phyloP scores from a whole-genome alignment of 2,888 invertebrate species.

The Bugulina stolonifera region DNA sequence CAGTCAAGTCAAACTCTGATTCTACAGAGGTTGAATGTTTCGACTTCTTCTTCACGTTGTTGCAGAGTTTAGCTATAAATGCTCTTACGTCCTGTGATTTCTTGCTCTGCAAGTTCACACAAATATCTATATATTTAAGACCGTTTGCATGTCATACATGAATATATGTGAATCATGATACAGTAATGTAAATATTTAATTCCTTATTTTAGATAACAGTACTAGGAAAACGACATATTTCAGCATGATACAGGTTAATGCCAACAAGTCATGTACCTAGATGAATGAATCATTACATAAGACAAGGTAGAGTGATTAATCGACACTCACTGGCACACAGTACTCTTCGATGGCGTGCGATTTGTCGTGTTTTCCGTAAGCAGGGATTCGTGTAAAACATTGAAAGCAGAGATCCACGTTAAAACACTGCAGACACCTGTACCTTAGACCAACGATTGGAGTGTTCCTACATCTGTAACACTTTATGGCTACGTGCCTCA shows the following conservation, averaged over 20 bases:
- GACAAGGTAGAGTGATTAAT: neutral
- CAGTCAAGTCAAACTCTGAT: neutral
- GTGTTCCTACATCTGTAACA: constrained; percentile 6
- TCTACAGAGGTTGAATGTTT: neutral
- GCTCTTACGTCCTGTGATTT: constrained; percentile 16
- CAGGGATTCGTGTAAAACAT: constrained; percentile 19
- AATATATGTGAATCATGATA: no score
- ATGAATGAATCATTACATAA: no score
- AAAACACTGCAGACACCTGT: constrained; percentile 16
- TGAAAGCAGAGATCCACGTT: constrained; percentile 18
- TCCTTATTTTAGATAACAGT: no score
- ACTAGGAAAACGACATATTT: no score
- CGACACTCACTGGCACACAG: constrained; percentile 9
- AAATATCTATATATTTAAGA: no score
- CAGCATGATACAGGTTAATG: no score
- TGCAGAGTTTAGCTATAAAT: constrained; percentile 1
- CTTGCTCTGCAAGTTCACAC: constrained; percentile 20
- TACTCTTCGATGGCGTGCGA: constrained; percentile 16
- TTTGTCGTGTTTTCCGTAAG: constrained; percentile 22
- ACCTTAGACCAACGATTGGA: constrained; percentile 7
- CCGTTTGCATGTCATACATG: no score
- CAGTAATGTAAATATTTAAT: no score
- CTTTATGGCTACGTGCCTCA: neutral
- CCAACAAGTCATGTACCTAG: no score
- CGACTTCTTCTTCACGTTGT: constrained; percentile 19